Evolutionary conservation across 2,113 vertebrate species (phyloP), one percentile per base, ranked within the genome.

Genomic region (Saimiri boliviensis): DNA sequence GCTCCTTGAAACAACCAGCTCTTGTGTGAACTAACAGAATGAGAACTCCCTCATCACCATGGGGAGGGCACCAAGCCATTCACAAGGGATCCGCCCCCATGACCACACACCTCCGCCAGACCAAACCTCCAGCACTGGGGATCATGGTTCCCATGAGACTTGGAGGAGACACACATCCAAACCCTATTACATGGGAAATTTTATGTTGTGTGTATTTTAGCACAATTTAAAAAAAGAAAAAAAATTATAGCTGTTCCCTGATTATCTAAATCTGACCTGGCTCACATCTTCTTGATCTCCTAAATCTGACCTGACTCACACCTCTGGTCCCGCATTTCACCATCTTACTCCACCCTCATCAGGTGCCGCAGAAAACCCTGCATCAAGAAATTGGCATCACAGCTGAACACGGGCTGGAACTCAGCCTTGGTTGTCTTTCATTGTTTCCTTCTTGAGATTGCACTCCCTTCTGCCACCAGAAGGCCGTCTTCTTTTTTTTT

Each of bases 191-290:
- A 35, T 79, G 74, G 30, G 49, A 79, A 79, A 32, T 79, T 79
- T 49, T 16, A 49, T 49, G 45, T 20, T 32, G 2, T 35, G 42
- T 47, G 8, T 49, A 49, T 79, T 79, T 79, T 79, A 79, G 16
- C 45, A 49, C 30, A 32, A 11, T 20, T 45, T 6, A 11, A 70
- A 70, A 49, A 79, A 35, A 32, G 14, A 30, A 77, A 79, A 45
- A 35, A 35, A 32, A 10, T 27, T 77, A 85, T 21, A 45, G 35
- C 9, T 27, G 11, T 19, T 80, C 2, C 25, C 73, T 88, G 85
- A 5, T 13, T 0, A 0, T 68, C 71, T 63, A 54, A 4, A 45
- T n/a, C 37, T 1, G 2, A 30, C 20, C 11, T 91, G 27, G 5
- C 13, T 84, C 23, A 11, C 20, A 1, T 11, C 42, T 87, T 30